Conservation (phyloP, 2,888 invertebrate genomes). For the Drosophila recens region DNA sequence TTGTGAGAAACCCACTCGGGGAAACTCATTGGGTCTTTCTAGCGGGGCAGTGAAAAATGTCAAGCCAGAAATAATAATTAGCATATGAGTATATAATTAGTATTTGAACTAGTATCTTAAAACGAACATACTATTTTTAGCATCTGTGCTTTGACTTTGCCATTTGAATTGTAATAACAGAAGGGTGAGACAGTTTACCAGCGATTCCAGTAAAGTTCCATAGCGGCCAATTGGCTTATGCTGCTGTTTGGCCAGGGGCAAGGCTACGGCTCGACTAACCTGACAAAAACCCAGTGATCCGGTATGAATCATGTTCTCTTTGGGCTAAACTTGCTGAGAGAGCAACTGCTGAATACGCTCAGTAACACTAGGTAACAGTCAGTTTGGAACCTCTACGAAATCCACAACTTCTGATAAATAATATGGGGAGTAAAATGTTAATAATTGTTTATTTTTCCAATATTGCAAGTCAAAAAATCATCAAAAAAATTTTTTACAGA, state of each 20-base stretch:
- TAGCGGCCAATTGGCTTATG: background rate
- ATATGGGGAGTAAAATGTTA: too few relatives aligned
- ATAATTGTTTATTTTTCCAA: too few relatives aligned
- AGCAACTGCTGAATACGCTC: constrained; percentile 39
- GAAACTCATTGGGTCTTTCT: background rate
- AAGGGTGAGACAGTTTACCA: background rate
- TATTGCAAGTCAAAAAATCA: too few relatives aligned
- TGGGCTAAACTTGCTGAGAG: constrained; percentile 3
- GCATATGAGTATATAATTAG: background rate
- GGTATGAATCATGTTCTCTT: constrained; percentile 32
- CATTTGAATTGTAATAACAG: background rate
- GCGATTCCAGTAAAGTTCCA: background rate
- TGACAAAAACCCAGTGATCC: constrained; percentile 33
- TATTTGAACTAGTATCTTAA: background rate
- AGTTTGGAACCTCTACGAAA: background rate
- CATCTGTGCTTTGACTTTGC: background rate
- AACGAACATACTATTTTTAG: background rate
- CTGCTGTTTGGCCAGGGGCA: background rate
- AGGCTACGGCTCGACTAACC: constrained; percentile 28
- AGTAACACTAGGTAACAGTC: background rate
- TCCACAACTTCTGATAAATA: too few relatives aligned
- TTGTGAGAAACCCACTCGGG: constrained; percentile 1
- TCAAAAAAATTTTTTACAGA: too few relatives aligned
- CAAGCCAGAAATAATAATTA: background rate
- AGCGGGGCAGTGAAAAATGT: background rate